phyloP scores from a whole-genome alignment of 1,140 invertebrate genomes.

The Thalassaphorura encarpata region DNA sequence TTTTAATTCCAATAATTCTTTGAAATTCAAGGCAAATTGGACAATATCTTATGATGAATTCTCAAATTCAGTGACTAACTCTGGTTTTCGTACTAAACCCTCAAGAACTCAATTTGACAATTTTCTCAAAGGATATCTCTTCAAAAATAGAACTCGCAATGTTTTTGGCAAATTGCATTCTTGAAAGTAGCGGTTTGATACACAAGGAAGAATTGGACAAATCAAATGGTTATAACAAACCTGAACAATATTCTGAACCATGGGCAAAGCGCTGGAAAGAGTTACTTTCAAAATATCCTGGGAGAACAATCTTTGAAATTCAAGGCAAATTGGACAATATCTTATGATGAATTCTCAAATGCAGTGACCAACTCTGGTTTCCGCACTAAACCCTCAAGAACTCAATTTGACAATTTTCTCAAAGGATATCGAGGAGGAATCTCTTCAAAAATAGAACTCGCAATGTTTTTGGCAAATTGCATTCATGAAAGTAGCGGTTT shows the following conservation, averaged over 20 bases:
- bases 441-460: slow-evolving; percentile 7
- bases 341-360: not conserved
- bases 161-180: slow-evolving; percentile 16
- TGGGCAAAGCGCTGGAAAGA: not conserved
- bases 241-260: not conserved
- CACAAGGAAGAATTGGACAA: not conserved
- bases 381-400: not conserved
- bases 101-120: not conserved
- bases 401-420: slow-evolving; percentile 10
- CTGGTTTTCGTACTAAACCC: slow-evolving; percentile 4
- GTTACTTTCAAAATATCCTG: not conserved
- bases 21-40: too few species aligned
- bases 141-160: slow-evolving; percentile 14
- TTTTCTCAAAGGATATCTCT: not conserved
- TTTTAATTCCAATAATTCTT: too few species aligned
- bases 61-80: not conserved
- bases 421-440: not conserved
- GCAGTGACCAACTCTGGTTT: not conserved
- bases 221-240: not conserved
- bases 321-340: too few species aligned
- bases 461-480: slow-evolving; percentile 18
- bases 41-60: too few species aligned
- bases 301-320: too few species aligned
- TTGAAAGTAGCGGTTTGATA: slow-evolving; percentile 8
- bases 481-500: slow-evolving; percentile 15